Conservation (phyloP, 2,888 invertebrate species). For the Melipona beecheii region DNA sequence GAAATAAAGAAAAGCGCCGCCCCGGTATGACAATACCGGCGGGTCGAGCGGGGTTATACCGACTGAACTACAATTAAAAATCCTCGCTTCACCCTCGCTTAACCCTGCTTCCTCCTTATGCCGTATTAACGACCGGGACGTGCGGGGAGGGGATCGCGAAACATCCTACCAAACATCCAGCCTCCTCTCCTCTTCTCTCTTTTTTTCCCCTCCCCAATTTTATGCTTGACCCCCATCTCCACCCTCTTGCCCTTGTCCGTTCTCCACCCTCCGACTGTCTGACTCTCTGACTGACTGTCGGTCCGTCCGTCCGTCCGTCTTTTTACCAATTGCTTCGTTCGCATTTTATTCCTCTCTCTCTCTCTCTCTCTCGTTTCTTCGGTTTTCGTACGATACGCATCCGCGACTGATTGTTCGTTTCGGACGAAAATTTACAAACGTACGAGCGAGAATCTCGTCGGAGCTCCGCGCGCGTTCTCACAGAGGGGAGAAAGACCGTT, state of each 20-base stretch:
- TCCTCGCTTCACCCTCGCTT: constrained; percentile 80
- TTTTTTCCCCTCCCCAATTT: constrained; percentile 47
- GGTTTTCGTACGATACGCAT: not conserved
- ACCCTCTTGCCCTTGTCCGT: constrained; percentile 13
- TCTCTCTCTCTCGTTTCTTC: constrained; percentile 20
- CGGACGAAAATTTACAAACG: too few species aligned
- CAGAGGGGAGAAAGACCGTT: too few species aligned
- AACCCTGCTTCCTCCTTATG: constrained; percentile 76
- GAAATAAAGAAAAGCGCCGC: constrained; percentile 84
- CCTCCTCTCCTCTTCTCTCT: constrained; percentile 52
- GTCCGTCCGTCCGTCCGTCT: constrained; percentile 3
- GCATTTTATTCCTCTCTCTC: not conserved
- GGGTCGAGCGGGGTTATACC: constrained; percentile 77
- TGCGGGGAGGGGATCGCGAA: constrained; percentile 59
- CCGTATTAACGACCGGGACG: constrained; percentile 76
- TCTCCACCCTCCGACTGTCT: constrained; percentile 19
- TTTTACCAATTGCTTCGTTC: constrained; percentile 3
- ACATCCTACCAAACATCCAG: constrained; percentile 73
- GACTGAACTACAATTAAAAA: constrained; percentile 82
- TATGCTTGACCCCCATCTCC: constrained; percentile 67
- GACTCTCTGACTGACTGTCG: constrained; percentile 18
- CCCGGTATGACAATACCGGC: constrained; percentile 81
- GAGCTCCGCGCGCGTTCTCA: too few species aligned
- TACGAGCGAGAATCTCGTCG: too few species aligned
- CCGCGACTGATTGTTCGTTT: too few species aligned